Evolutionary conservation across 2,888 invertebrate genomes (phyloP).

Genomic region (Linyphia triangularis): DNA sequence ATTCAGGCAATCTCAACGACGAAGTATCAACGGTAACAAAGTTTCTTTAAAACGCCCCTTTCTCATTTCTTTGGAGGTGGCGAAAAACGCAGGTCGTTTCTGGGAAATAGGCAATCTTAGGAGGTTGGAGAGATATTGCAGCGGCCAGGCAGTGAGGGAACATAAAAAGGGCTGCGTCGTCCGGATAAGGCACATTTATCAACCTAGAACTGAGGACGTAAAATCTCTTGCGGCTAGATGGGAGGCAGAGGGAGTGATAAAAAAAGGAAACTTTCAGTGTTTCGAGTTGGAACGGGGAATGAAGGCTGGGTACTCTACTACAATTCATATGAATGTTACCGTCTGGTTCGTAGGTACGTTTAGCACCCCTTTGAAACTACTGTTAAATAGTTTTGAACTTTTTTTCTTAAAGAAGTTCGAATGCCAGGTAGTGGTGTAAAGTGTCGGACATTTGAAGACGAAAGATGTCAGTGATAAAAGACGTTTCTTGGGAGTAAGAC

Average conservation of each 20-base stretch:
- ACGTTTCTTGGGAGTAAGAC: too few species aligned
- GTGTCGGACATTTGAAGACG: too few species aligned
- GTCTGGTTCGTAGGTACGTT: too few species aligned
- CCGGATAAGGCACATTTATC: constrained; percentile 51
- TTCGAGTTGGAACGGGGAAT: too few species aligned
- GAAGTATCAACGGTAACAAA: background rate
- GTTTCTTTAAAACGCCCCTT: background rate
- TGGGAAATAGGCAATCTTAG: constrained; percentile 1
- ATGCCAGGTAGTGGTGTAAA: too few species aligned
- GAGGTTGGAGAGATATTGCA: background rate
- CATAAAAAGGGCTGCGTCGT: constrained; percentile 6
- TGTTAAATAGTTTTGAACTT: too few species aligned
- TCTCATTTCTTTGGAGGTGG: constrained; percentile 8
- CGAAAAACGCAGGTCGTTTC: constrained; percentile 22
- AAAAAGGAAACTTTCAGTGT: background rate
- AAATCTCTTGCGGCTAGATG: constrained; percentile 6
- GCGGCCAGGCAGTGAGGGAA: background rate
- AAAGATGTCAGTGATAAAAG: too few species aligned
- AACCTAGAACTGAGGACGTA: constrained; percentile 6
- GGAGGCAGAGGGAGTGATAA: background rate
- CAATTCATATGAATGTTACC: too few species aligned
- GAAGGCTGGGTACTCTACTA: too few species aligned
- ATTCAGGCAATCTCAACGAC: background rate
- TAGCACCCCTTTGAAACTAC: too few species aligned
- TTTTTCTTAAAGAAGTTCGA: too few species aligned